Evolutionary conservation across 1,140 invertebrate species (phyloP), one percentile per base, ranked within the genome.

Genomic region (Heliothis subflexa): DNA sequence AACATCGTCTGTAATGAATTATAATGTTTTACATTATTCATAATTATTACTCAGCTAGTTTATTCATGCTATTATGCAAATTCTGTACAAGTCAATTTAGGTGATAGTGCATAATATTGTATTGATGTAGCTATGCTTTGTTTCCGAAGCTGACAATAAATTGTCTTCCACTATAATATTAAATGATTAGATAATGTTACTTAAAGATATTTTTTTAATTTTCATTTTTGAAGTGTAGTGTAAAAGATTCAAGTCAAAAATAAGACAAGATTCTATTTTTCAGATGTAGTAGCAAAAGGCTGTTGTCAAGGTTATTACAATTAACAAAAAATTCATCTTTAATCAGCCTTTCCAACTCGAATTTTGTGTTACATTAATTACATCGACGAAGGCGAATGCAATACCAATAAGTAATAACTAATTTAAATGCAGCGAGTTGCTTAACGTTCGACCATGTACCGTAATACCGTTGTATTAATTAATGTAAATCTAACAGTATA

Each of bases 391-490:
- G n/a, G 16, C 45, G 71, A 74, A 61, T 74, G 71, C 54, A 74
- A 59, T 59, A 61, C 71, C 49, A 55, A 71, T 49, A 71, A 55
- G 40, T 55, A 61, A 55, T 73, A 33, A 71, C 50, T 55, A 74
- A 57, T 74, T 74, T 74, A 74, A 61, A 74, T 74, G 71, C 71
- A 74, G 71, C 59, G 55, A 61, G 71, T 74, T 74, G 55, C 70
- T 57, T 57, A 72, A 72, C 16, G 45, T 28, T 14, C 66, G 47
- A 12, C 54, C 55, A n/a, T 74, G 54, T 57, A 61, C 40, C 57
- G 40, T 47, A 47, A 79, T 77, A 80, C 81, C 79, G 85, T 83
- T 88, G 82, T 81, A 72, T 83, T 82, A 85, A 84, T 85, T 82
- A 81, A 83, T 81, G 66, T 78, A 82, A 78, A 79, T 83, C 59